Evolutionary conservation across 2,888 invertebrate species (phyloP).

Genomic region (Caenorhabditis panamensis): DNA sequence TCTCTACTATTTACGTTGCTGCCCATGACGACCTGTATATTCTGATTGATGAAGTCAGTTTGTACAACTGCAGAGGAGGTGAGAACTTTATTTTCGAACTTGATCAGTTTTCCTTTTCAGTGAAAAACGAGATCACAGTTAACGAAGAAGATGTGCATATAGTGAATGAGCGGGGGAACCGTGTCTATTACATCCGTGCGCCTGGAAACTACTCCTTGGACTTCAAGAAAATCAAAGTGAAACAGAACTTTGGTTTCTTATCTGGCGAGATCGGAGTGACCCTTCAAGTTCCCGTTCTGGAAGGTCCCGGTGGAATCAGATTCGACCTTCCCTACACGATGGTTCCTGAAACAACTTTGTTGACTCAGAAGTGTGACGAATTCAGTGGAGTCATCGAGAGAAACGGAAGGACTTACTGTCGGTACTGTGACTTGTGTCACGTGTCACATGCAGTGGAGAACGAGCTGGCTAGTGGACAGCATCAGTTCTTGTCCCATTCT

Average conservation of each 20-base stretch:
- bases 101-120: slow-evolving; percentile 51
- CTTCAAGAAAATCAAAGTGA: slow-evolving; percentile 75
- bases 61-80: slow-evolving; percentile 80
- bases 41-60: slow-evolving; percentile 78
- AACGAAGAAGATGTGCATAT: slow-evolving; percentile 79
- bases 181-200: slow-evolving; percentile 79
- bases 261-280: slow-evolving; percentile 80
- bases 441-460: slow-evolving; percentile 75
- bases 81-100: background rate
- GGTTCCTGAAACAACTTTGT: slow-evolving; percentile 78
- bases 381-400: slow-evolving; percentile 79
- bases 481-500: slow-evolving; percentile 60
- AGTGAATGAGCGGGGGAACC: slow-evolving; percentile 79
- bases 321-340: slow-evolving; percentile 81
- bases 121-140: slow-evolving; percentile 80
- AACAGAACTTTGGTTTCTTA: slow-evolving; percentile 74
- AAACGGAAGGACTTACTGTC: slow-evolving; percentile 79
- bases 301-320: slow-evolving; percentile 80
- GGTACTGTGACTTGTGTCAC: slow-evolving; percentile 80
- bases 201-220: slow-evolving; percentile 80
- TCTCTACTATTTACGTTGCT: slow-evolving; percentile 16
- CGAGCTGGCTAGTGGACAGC: slow-evolving; percentile 72
- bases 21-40: slow-evolving; percentile 77
- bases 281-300: slow-evolving; percentile 79
- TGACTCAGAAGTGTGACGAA: slow-evolving; percentile 79